A percentile compares a stretch with the other conserved stretches of the same genome.
Evolutionary conservation across 2,888 invertebrate species (phyloP).

Genomic region (Cyclophora punctaria): DNA sequence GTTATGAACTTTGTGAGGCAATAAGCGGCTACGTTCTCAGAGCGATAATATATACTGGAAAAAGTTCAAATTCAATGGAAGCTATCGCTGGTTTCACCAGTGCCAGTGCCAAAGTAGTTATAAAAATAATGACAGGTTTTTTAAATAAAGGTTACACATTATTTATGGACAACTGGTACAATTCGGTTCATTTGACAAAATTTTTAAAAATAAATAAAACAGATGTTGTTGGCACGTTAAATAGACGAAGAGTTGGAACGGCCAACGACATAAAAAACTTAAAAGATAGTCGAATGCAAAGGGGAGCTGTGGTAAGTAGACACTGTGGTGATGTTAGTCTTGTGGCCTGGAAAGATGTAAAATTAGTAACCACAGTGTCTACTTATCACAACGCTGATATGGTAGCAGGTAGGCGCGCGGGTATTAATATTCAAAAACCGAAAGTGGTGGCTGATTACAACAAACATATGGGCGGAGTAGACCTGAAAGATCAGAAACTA

Average conservation of each 20-base stretch:
- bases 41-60: constrained; percentile 5
- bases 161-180: constrained; percentile 16
- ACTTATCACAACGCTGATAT: constrained; percentile 2
- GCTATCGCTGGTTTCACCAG: constrained; percentile 11
- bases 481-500: neutral
- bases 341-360: constrained; percentile 2
- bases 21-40: constrained; percentile 5
- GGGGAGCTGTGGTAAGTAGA: neutral
- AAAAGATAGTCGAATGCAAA: neutral
- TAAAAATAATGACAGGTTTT: constrained; percentile 8
- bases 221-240: neutral
- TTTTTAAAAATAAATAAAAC: neutral
- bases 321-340: constrained; percentile 1
- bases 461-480: neutral
- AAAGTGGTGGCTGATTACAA: neutral
- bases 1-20: constrained; percentile 13
- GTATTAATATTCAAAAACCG: neutral
- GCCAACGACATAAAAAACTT: neutral
- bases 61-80: neutral
- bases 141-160: constrained; percentile 11
- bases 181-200: neutral
- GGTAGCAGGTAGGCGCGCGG: constrained; percentile 1
- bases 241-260: neutral
- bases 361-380: constrained; percentile 2
- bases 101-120: constrained; percentile 13